These are phyloP conservation scores for Sebastes schlegelii DNA, from an alignment of 2,113 vertebrate genomes.

Conservation along the genomic window DNA sequence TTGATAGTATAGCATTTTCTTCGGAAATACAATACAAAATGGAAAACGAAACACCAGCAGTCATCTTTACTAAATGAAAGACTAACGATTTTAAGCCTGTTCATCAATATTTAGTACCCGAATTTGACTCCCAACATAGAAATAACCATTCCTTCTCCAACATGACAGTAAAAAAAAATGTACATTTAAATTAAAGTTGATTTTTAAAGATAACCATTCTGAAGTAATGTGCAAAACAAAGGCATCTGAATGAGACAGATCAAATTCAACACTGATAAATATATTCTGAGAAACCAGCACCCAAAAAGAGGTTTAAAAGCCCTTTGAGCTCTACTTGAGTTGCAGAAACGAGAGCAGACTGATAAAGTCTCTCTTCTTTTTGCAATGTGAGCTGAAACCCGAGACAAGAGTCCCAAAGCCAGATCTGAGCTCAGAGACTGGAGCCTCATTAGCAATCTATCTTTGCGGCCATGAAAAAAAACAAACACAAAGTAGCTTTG, in stretches of 20 bases:
- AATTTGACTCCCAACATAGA: not conserved
- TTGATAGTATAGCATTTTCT: not conserved
- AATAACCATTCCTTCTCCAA: not conserved
- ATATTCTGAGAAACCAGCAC: slow-evolving; percentile 34
- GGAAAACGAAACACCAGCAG: not conserved
- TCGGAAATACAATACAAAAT: not conserved
- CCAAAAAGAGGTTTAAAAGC: slow-evolving; percentile 16
- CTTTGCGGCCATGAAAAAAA: slow-evolving; percentile 40
- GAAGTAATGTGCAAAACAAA: slow-evolving; percentile 9
- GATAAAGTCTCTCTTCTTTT: slow-evolving; percentile 41
- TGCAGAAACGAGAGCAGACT: slow-evolving; percentile 45
- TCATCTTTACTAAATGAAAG: slow-evolving; percentile 1
- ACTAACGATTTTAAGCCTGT: not conserved
- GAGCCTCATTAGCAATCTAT: slow-evolving; percentile 72
- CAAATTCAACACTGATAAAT: slow-evolving; percentile 15
- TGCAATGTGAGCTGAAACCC: slow-evolving; percentile 56
- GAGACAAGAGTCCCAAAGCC: slow-evolving; percentile 52
- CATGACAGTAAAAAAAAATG: not conserved
- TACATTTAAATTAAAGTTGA: not conserved
- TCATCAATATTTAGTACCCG: slow-evolving; percentile 4
- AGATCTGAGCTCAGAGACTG: slow-evolving; percentile 55
- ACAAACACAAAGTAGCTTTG: slow-evolving; percentile 72
- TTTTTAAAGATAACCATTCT: not conserved
- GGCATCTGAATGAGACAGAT: not conserved
- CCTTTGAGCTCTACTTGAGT: slow-evolving; percentile 35